These are phyloP conservation scores for Poecilus cupreus DNA, from an alignment of 2,888 invertebrate genomes.

Conservation along the genomic window DNA sequence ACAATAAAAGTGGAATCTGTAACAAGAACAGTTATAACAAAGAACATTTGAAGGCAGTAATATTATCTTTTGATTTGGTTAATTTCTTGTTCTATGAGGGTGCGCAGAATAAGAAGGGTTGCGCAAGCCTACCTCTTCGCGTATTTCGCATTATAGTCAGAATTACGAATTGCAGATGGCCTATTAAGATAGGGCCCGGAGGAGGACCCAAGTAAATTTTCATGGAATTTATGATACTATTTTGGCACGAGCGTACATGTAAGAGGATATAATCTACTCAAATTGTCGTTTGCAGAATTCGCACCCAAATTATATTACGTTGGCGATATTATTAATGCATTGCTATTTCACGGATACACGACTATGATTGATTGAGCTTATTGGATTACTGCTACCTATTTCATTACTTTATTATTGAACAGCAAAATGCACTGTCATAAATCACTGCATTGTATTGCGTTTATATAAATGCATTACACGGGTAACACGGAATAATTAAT, in stretches of 20 bases:
- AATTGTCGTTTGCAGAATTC: conserved; percentile 57
- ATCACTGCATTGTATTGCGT: neutral
- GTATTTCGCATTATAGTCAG: conserved; percentile 52
- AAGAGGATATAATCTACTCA: conserved; percentile 56
- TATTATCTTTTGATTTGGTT: conserved; percentile 45
- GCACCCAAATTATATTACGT: conserved; percentile 46
- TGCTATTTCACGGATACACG: conserved; percentile 16
- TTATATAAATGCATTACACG: neutral
- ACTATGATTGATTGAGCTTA: conserved; percentile 26
- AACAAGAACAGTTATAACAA: conserved; percentile 17
- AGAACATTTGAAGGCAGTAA: conserved; percentile 23
- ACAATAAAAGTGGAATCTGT: conserved; percentile 11
- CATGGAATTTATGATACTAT: conserved; percentile 55
- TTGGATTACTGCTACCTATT: neutral
- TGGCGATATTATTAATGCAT: conserved; percentile 41
- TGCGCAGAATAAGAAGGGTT: conserved; percentile 28
- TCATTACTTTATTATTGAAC: conserved; percentile 3
- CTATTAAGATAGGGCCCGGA: conserved; percentile 52
- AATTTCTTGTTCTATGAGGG: neutral
- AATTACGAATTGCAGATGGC: conserved; percentile 57
- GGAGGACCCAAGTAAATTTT: conserved; percentile 54
- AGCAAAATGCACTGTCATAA: conserved; percentile 5
- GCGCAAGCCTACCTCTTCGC: conserved; percentile 31
- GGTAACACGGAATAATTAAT: too few species aligned
- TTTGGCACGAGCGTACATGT: conserved; percentile 51